Evolutionary conservation across 1,140 invertebrate genomes (phyloP), one percentile per base, ranked within the genome.

Genomic region (Cotesia vestalis): DNA sequence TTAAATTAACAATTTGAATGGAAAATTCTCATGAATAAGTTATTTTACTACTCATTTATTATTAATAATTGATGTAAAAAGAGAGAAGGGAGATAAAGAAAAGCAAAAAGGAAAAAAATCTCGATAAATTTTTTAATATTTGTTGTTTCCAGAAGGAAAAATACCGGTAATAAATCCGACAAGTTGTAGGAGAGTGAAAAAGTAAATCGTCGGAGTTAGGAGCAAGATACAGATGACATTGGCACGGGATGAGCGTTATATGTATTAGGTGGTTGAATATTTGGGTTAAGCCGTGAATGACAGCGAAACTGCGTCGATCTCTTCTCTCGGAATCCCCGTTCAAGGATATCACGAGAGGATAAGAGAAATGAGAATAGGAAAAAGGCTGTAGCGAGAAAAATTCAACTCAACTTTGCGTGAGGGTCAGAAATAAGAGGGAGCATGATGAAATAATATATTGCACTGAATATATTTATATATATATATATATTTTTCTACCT

Each of bases 201-300:
- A 59, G 55, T 51, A 38, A 60, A 72, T 55, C 66, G 63, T 53
- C 11, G 14, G 38, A 38, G 35, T 5, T 27, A 34, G 38, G 53
- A n/a, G 55, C 4, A 17, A 40, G 40, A 34, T 61, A 55, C 40
- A 17, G 53, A 66, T 61, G 35, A 53, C 52, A 11, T 63, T 36
- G 57, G 63, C 6, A 46, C 8, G 40, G 40, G 40, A 46, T 2
- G 6, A 46, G 40, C 70, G 72, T 69, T 27, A 27, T 27, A 27
- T 27, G 27, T 27, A 27, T 27, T 60, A 60, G 64, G 34, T 52
- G 69, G 17, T 76, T 73, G 69, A 77, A 78, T 80, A 80, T 80
- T 81, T 80, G 75, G 80, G 79, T 82, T 82, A 80, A 80, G 76
- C 76, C 75, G 77, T 75, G 76, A 79, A 78, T 78, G 77, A 77